Base-by-base conservation (phyloP, 1,140 invertebrate genomes). In the Kradibia gibbosae region DNA sequence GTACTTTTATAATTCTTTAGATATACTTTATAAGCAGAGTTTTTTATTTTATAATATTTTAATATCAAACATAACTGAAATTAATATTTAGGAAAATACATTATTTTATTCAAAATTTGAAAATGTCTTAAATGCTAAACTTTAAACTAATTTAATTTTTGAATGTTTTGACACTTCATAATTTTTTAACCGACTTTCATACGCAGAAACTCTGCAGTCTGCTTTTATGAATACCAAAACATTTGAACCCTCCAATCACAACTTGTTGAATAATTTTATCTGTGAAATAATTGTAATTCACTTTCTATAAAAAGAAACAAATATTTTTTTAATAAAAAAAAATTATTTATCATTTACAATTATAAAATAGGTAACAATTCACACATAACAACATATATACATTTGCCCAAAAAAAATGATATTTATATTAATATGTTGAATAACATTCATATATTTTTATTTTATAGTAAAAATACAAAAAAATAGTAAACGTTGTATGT, bases 131-230 rank as follows among this genome's bases (percentile, higher is more conserved):
- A 73, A 55, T 73, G 53, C 55, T 11, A 73, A 73, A 36, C 48
- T 36, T 55, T 31, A 31, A 50, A 50, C 71, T 73, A 55, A 73
- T 73, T 50, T 73, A 73, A 73, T 48, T 73, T 73, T 73, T 50
- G 71, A 8, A 55, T 73, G 25, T 25, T 55, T 1, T 45, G 17
- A 36, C 28, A 36, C n/a, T 53, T 53, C 48, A 25, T 28, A 34
- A 73, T 73, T 60, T 75, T 75, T 75, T 55, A 75, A n/a, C 20
- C 20, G 28, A 36, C 20, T 34, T 55, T 57, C 53, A 53, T 50
- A 53, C 48, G 31, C n/a, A 31, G 72, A 74, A 57, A 39, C 55
- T 50, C 50, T n/a, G n/a, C n/a, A n/a, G n/a, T n/a, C 17, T 31
- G 15, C 73, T 17, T 42, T 22, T 28, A 13, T 60, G 73, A 75